A percentile compares a stretch with the other conserved stretches of the same genome.
phyloP scores from a whole-genome alignment of 2,113 vertebrate species.

The Phaethon lepturus region DNA sequence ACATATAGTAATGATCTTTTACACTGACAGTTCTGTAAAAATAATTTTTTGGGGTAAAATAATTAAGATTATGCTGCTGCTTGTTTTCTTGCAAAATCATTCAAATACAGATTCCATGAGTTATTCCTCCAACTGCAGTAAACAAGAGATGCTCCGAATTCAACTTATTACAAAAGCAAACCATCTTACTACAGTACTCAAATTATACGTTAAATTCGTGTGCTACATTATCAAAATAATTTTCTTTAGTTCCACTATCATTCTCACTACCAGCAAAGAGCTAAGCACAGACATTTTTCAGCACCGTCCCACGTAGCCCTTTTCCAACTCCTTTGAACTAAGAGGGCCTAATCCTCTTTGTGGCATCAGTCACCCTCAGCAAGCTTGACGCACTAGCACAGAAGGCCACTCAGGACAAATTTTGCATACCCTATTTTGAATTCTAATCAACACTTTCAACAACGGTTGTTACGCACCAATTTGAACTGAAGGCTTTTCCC shows the following conservation, averaged over 20 bases:
- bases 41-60: neutral
- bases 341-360: constrained; percentile 26
- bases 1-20: neutral
- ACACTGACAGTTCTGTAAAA: neutral
- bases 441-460: neutral
- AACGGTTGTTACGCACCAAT: neutral
- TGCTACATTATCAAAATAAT: neutral
- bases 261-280: neutral
- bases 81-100: neutral
- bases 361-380: neutral
- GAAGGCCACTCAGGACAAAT: neutral
- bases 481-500: neutral
- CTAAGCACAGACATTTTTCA: neutral
- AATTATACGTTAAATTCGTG: neutral
- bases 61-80: constrained; percentile 2
- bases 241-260: neutral
- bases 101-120: neutral
- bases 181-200: neutral
- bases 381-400: neutral
- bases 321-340: neutral
- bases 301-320: neutral
- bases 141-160: constrained; percentile 14
- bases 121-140: neutral
- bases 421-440: neutral
- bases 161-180: constrained; percentile 23